Evolutionary conservation across 30 jellyfish, hydroid and myxozoan species (phyloP), one percentile per base, ranked within the genome.

Genomic region (Catostylus mosaicus): DNA sequence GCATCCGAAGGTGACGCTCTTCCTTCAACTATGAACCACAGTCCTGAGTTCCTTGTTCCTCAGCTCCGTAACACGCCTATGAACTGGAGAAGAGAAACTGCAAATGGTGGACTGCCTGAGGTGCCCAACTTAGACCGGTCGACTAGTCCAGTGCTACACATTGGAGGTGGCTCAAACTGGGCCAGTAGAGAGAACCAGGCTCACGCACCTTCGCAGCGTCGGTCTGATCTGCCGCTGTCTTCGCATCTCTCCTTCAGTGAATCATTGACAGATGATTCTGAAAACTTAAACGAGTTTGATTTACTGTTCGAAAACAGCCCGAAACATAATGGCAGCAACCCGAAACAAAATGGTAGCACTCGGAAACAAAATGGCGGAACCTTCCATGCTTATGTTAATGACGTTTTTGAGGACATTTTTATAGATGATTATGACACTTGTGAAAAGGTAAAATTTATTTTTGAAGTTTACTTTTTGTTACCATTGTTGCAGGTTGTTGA

Each of bases 231-330:
- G 60, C 73, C 50, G n/a, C 69, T 68, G 52, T 64, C 90, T 30
- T 62, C 90, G 34, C 90, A 79, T 47, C 68, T 65, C 22, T 79
- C 90, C 31, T 79, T 79, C 69, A 79, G 90, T 30, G 90, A 79
- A 4, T 79, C 90, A 40, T 18, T 79, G 65, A 79, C 90, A 10
- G 90, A 79, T 51, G 90, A 79, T 30, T 79, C 90, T 30, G 90
- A 79, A 78, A 70, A 46, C 43, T 34, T 79, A 2, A 45, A 63
- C 37, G 90, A 79, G 54, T 79, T 79, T 31, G 90, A 79, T 46
- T 29, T 79, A 78, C 22, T 40, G 32, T 79, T 79, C 34, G 90
- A 67, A 45, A 52, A 52, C 30, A 52, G 67, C 19, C 67, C 67
- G 29, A 52, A 20, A 6, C 67, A 20, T 7, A 52, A 52, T 52